These are phyloP conservation scores for Silurus lanzhouensis DNA, from an alignment of 2,797 vertebrate species.

Conservation along the genomic window DNA sequence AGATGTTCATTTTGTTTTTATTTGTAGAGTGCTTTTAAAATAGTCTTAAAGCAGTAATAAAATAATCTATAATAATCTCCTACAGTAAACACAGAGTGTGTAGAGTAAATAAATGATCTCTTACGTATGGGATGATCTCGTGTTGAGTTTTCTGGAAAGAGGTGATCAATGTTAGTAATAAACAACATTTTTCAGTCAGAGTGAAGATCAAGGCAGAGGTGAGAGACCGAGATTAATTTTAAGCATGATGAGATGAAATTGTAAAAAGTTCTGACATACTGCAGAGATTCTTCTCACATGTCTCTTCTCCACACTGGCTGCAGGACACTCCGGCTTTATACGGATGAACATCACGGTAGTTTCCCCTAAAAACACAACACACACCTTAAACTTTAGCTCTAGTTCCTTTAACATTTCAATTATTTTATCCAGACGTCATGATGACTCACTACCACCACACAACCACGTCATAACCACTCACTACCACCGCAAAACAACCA, in stretches of 20 bases:
- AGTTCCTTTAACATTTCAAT: neutral
- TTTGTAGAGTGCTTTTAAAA: too few relatives aligned
- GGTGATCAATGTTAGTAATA: too few relatives aligned
- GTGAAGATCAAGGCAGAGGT: too few relatives aligned
- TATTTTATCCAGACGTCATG: neutral
- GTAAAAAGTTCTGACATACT: slow-evolving; percentile 63
- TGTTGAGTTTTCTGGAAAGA: neutral
- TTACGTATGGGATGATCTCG: slow-evolving; percentile 63
- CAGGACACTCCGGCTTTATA: slow-evolving; percentile 63
- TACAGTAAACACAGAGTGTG: slow-evolving; percentile 6
- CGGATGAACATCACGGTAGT: slow-evolving; percentile 35
- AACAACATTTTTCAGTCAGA: too few relatives aligned
- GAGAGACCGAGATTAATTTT: too few relatives aligned
- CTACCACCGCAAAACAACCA: too few relatives aligned
- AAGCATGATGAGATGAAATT: too few relatives aligned
- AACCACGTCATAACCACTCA: too few relatives aligned
- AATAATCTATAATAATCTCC: neutral
- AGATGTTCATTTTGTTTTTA: neutral
- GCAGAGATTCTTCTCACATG: slow-evolving; percentile 64
- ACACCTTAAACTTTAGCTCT: neutral
- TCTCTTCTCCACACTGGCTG: slow-evolving; percentile 62
- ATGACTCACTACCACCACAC: too few relatives aligned
- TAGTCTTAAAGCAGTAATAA: too few relatives aligned
- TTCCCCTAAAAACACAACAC: slow-evolving; percentile 65
- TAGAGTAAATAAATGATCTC: slow-evolving; percentile 1